Conservation (phyloP, 2,113 vertebrate genomes). For the Rhinopithecus roxellana region DNA sequence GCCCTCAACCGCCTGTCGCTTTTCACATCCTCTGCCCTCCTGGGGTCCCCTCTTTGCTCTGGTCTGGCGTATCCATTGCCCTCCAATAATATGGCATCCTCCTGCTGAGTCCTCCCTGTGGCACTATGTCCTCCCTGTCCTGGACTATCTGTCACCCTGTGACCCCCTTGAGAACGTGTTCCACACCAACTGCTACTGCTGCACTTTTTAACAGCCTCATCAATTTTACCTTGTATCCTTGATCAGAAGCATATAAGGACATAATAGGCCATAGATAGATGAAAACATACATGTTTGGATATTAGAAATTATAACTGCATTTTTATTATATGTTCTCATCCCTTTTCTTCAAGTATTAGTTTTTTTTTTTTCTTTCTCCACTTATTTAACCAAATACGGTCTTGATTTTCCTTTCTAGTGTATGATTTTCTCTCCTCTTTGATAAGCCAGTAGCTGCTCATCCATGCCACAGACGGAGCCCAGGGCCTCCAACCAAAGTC, state of each 20-base stretch:
- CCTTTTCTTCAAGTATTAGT: background rate
- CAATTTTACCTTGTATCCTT: background rate
- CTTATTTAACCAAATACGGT: background rate
- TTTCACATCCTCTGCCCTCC: background rate
- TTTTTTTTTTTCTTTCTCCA: background rate
- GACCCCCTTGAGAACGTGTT: background rate
- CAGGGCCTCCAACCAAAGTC: background rate
- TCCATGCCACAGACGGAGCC: accelerated
- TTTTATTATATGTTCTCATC: background rate
- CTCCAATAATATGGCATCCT: background rate
- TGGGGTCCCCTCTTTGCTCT: background rate
- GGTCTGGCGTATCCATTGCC: accelerated
- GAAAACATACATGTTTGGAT: background rate
- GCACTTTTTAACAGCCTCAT: background rate
- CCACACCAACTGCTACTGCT: background rate
- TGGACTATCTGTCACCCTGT: background rate
- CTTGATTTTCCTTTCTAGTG: background rate
- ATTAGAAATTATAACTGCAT: background rate
- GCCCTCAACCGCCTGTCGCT: background rate
- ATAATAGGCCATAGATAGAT: background rate
- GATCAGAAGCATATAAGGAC: background rate
- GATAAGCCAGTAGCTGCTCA: too few species aligned
- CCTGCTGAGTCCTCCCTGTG: background rate
- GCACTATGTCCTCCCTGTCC: background rate
- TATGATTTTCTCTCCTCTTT: background rate